These are phyloP conservation scores for pig (Sus scrofa) DNA, from an alignment of 2,113 vertebrate genomes.

Conservation along the genomic window DNA sequence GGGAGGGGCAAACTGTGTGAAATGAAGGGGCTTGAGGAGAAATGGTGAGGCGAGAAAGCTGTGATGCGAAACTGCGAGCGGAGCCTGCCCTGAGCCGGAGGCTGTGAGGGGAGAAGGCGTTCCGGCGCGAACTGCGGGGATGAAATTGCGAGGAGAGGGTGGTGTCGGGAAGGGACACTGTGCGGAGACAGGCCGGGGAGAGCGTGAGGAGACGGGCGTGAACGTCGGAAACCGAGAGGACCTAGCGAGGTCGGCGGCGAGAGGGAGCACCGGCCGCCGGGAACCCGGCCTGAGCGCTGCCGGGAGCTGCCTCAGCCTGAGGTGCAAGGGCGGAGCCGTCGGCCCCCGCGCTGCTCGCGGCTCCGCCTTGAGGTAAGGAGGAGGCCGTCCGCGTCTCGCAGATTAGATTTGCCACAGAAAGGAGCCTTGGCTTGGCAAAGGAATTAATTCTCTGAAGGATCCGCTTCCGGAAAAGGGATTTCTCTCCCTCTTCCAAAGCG, in stretches of 20 bases:
- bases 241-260: background rate
- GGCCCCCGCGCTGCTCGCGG: background rate
- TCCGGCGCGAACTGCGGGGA: background rate
- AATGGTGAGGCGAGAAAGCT: background rate
- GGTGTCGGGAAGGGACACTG: background rate
- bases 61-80: background rate
- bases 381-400: background rate
- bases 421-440: background rate
- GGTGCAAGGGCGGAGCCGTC: no score
- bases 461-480: background rate
- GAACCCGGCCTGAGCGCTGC: background rate
- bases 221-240: background rate
- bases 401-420: fast-evolving
- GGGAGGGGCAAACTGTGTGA: background rate
- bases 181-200: no score
- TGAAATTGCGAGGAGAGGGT: background rate
- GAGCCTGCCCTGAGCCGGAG: background rate
- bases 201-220: background rate
- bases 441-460: background rate
- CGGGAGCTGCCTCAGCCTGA: fast-evolving
- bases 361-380: background rate
- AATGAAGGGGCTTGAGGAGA: background rate
- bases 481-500: background rate
- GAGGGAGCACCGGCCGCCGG: no score
- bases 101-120: background rate